Evolutionary conservation across 2,113 vertebrate species (phyloP).

Genomic region (Podilymbus podiceps): DNA sequence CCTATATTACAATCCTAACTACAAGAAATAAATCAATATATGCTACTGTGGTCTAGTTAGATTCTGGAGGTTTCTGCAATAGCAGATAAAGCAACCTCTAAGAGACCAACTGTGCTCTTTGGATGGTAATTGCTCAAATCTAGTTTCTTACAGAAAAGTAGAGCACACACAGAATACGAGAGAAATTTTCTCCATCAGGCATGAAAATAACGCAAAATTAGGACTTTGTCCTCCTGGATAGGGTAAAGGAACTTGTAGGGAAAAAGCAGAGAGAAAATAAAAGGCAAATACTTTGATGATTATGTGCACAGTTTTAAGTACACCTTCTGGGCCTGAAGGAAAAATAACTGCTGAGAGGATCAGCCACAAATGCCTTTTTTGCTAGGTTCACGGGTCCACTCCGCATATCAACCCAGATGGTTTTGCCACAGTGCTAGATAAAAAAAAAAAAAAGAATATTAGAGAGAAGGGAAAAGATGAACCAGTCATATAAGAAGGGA

Average conservation of each 20-base stretch:
- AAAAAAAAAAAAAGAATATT: neutral
- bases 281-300: neutral
- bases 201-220: neutral
- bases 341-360: neutral
- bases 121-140: neutral
- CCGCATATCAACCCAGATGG: neutral
- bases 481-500: neutral
- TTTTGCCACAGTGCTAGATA: neutral
- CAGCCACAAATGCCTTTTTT: neutral
- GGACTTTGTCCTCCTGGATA: neutral
- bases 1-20: neutral
- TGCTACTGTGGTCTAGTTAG: neutral
- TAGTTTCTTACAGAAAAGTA: neutral
- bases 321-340: neutral
- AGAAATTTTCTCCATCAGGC: neutral
- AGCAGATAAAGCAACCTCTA: neutral
- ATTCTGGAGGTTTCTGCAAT: neutral
- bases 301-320: neutral
- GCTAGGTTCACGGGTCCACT: fast-evolving
- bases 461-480: neutral
- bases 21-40: neutral
- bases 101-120: neutral
- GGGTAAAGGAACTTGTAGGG: neutral
- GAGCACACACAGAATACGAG: fast-evolving
- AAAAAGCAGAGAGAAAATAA: neutral